Evolutionary conservation across 2,113 vertebrate genomes (phyloP), one percentile per base, ranked within the genome.

Genomic region (Grantiella picta): DNA sequence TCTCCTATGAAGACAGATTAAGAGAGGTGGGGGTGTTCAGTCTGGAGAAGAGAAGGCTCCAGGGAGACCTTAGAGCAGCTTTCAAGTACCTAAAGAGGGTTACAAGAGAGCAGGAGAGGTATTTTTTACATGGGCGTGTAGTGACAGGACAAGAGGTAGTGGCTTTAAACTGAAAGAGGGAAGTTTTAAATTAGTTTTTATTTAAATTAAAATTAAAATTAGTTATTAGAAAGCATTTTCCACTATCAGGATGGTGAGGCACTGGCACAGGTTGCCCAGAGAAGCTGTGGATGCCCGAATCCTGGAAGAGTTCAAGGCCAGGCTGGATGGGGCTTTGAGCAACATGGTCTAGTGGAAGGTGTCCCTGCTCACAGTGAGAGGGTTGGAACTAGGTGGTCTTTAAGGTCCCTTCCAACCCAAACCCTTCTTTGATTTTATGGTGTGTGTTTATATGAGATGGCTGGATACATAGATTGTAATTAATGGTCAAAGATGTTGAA

Each of bases 371-470:
- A 15, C 5, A 19, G 28, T 2, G 28, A 5, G 12, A n/a, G 31
- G 13, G 22, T 29, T 50, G 23, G 22, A 73, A n/a, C 36, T 14
- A 60, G 5, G 11, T 36, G 33, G 33, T 10, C 9, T 33, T 52
- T 28, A 49, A 36, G 33, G 25, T 45, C 10, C 18, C 38, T 60
- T 49, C 45, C 15, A 44, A 60, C 7, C 4, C 18, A 69, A 44
- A 78, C 6, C 7, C 35, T 31, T 40, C 35, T 38, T 7, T 52
- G 54, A 36, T 36, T 78, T 52, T 33, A 33, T 53, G 28, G 12
- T 40, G 33, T 0, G 0, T 33, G 27, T 66, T 65, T 78, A 28
- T 75, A 33, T 50, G 20, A 76, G 4, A 60, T 75, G 19, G 0
- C 10, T 78, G 45, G 42, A 44, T 66, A 70, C 9, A 3, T 4